A percentile compares a stretch with the other conserved stretches of the same genome.
Conservation (phyloP, 2,888 invertebrate species). For the Chymomyza caudatula region DNA sequence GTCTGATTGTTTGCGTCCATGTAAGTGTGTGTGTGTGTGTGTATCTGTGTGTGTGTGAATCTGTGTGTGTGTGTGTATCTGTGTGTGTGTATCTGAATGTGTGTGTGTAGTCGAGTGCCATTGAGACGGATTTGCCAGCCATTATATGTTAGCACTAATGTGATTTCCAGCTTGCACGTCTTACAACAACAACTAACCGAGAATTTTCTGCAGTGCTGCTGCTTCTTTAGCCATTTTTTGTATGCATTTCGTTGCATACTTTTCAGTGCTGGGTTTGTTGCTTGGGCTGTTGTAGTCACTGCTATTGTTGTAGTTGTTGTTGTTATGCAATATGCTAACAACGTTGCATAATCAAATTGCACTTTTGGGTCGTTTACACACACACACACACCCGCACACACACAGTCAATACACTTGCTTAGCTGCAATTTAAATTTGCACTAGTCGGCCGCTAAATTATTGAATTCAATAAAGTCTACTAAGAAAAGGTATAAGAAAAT, state of each 20-base stretch:
- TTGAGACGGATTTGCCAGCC: constrained; percentile 67
- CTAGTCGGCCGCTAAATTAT: constrained; percentile 60
- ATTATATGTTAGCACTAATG: constrained; percentile 66
- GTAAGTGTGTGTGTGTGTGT: not conserved
- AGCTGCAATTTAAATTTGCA: constrained; percentile 62
- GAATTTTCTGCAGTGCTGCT: constrained; percentile 10
- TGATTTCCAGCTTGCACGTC: constrained; percentile 67
- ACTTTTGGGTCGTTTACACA: constrained; percentile 56
- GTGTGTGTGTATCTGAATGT: constrained; percentile 16
- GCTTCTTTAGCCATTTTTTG: constrained; percentile 5
- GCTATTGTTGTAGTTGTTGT: not conserved
- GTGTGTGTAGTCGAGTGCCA: constrained; percentile 55
- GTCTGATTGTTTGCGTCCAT: not conserved
- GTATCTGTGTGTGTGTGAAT: too few relatives aligned
- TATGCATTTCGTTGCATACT: constrained; percentile 19
- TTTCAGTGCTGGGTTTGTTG: not conserved
- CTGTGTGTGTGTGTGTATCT: not conserved
- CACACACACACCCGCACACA: too few relatives aligned
- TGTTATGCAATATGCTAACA: constrained; percentile 31
- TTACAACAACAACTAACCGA: constrained; percentile 7
- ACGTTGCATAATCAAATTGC: constrained; percentile 68
- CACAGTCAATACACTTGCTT: too few relatives aligned
- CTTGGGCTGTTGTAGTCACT: not conserved
- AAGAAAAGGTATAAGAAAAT: not conserved
- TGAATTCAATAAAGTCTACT: constrained; percentile 61